These are phyloP conservation scores for Tenthredo distinguenda DNA, from an alignment of 2,888 invertebrate genomes.

Conservation along the genomic window DNA sequence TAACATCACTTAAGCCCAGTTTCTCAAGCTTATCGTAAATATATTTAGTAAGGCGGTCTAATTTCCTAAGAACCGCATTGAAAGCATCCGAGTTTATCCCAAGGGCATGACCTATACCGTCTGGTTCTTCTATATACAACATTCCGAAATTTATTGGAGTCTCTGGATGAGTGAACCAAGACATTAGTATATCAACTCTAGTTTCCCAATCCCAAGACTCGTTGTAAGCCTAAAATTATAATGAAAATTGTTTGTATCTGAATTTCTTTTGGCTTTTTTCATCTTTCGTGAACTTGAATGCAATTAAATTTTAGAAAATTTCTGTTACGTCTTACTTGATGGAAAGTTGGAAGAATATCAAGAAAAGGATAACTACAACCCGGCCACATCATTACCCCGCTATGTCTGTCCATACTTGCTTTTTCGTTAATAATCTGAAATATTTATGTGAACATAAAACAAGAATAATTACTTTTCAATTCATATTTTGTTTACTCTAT, in stretches of 20 bases:
- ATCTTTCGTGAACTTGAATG: not conserved
- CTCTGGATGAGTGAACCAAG: constrained; percentile 81
- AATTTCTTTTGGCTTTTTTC: not conserved
- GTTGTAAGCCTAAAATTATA: constrained; percentile 69
- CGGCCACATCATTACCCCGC: constrained; percentile 87
- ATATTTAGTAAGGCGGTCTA: constrained; percentile 82
- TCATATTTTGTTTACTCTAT: not conserved
- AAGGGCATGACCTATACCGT: constrained; percentile 82
- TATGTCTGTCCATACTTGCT: constrained; percentile 79
- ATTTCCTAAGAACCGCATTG: constrained; percentile 76
- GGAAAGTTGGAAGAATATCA: constrained; percentile 78
- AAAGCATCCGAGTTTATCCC: constrained; percentile 80
- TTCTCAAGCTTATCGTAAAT: constrained; percentile 80
- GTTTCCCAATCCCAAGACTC: constrained; percentile 77
- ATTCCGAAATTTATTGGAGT: constrained; percentile 85
- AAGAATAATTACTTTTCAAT: constrained; percentile 27
- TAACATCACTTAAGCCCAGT: constrained; percentile 80
- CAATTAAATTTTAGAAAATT: not conserved
- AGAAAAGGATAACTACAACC: constrained; percentile 81
- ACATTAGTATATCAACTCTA: constrained; percentile 81
- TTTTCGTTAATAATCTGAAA: constrained; percentile 82
- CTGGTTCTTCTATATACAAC: constrained; percentile 87
- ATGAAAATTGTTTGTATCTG: not conserved
- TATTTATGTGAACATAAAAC: constrained; percentile 57
- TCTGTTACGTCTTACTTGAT: constrained; percentile 61